phyloP scores from a whole-genome alignment of 2,797 vertebrate genomes.

The Coilia nasus region DNA sequence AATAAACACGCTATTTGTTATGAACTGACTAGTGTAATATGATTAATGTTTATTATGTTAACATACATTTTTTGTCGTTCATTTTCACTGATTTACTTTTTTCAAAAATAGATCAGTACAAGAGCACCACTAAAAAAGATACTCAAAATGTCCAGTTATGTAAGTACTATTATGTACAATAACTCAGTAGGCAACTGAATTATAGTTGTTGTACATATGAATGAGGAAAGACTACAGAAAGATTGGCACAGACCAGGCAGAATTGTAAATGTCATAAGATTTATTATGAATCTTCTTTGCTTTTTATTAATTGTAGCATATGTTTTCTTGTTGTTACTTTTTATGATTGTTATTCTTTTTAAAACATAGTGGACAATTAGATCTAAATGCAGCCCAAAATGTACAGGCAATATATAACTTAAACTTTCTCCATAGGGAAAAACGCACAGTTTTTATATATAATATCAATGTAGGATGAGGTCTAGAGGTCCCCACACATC shows the following conservation, averaged over 20 bases:
- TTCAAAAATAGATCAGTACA: not conserved
- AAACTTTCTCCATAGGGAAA: slow-evolving; percentile 96
- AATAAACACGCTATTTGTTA: not conserved
- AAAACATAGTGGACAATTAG: slow-evolving; percentile 82
- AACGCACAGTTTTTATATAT: slow-evolving; percentile 80
- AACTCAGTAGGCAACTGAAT: not conserved
- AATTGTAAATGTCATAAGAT: slow-evolving; percentile 85
- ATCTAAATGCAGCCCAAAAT: slow-evolving; percentile 86
- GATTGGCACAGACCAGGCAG: slow-evolving; percentile 41
- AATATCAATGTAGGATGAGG: slow-evolving; percentile 87
- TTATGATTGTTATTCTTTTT: slow-evolving; percentile 74
- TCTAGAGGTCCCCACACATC: slow-evolving; percentile 79
- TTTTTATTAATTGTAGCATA: slow-evolving; percentile 69
- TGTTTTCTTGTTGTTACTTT: slow-evolving; percentile 71
- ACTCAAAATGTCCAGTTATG: not conserved
- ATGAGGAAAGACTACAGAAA: slow-evolving; percentile 38
- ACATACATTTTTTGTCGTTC: not conserved
- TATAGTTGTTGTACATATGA: not conserved
- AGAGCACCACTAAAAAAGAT: not conserved
- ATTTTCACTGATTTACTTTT: not conserved
- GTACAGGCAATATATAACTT: slow-evolving; percentile 85
- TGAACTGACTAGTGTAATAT: not conserved
- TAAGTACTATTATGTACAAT: not conserved
- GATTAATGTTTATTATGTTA: not conserved
- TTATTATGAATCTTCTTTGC: slow-evolving; percentile 85